Evolutionary conservation across 2,797 vertebrate genomes (phyloP).

Genomic region (Oryzias dopingdopingensis): DNA sequence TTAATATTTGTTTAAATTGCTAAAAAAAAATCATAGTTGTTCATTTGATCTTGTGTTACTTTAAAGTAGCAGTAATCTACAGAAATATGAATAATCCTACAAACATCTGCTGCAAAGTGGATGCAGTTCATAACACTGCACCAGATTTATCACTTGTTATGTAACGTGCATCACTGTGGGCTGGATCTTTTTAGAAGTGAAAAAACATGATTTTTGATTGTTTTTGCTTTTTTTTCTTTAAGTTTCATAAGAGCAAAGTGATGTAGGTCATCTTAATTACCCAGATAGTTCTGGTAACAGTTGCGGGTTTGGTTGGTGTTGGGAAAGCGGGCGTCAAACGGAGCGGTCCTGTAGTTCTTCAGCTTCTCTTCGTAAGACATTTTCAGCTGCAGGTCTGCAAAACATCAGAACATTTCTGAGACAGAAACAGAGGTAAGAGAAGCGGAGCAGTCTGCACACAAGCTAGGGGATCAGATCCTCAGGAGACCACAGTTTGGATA

Average conservation of each 20-base stretch:
- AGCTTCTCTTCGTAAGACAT: slow-evolving; percentile 76
- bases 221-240: background rate
- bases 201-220: background rate
- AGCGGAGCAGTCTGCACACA: too few relatives aligned
- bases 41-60: background rate
- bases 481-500: too few relatives aligned
- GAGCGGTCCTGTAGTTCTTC: slow-evolving; percentile 76
- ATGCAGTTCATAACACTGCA: background rate
- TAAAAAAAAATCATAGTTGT: background rate
- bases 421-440: background rate
- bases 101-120: background rate
- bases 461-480: too few relatives aligned
- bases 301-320: slow-evolving; percentile 80
- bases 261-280: slow-evolving; percentile 36
- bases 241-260: background rate
- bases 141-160: slow-evolving; percentile 2
- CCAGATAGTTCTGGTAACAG: slow-evolving; percentile 80
- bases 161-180: slow-evolving; percentile 2
- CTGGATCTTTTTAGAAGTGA: background rate
- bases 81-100: background rate
- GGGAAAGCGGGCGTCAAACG: slow-evolving; percentile 78
- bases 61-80: background rate
- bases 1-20: too few relatives aligned
- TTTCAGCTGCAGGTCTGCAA: slow-evolving; percentile 17
- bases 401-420: background rate